phyloP scores from a whole-genome alignment of 1,140 invertebrate genomes.

The Pseudachorutes palmiensis region DNA sequence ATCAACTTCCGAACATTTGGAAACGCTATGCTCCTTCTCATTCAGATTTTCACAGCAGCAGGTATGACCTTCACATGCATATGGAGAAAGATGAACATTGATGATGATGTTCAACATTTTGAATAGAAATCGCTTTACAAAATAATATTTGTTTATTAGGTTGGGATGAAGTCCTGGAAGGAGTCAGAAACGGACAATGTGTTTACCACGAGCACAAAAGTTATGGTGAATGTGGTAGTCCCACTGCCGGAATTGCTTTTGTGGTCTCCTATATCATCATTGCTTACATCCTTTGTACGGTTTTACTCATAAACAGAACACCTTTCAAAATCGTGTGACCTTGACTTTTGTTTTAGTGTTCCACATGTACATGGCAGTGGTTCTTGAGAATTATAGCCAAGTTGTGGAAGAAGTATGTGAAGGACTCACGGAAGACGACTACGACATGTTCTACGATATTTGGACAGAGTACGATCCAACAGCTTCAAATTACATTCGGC shows the following conservation, averaged over 20 bases:
- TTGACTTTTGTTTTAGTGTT: slow-evolving; percentile 58
- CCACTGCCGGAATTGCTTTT: slow-evolving; percentile 86
- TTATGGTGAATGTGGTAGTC: slow-evolving; percentile 83
- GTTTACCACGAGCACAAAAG: slow-evolving; percentile 77
- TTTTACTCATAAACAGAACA: neutral
- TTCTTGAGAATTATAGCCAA: slow-evolving; percentile 96
- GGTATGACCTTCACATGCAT: slow-evolving; percentile 20
- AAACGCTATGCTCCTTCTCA: slow-evolving; percentile 93
- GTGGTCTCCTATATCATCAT: slow-evolving; percentile 93
- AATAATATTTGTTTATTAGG: slow-evolving; percentile 53
- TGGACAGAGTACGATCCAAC: slow-evolving; percentile 89
- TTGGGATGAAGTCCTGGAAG: slow-evolving; percentile 91
- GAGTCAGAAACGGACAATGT: slow-evolving; percentile 77
- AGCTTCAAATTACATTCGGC: slow-evolving; percentile 91
- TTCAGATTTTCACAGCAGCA: slow-evolving; percentile 55
- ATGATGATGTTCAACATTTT: no score
- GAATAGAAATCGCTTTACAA: no score
- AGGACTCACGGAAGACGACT: slow-evolving; percentile 94
- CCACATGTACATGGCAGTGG: slow-evolving; percentile 99
- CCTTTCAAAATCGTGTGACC: neutral
- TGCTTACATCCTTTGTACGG: slow-evolving; percentile 82
- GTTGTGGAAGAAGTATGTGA: slow-evolving; percentile 98
- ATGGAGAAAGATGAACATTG: no score
- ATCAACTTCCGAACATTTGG: slow-evolving; percentile 99
- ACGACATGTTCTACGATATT: slow-evolving; percentile 99